phyloP scores from a whole-genome alignment of 2,888 invertebrate species.

The Rhaphigaster nebulosa region DNA sequence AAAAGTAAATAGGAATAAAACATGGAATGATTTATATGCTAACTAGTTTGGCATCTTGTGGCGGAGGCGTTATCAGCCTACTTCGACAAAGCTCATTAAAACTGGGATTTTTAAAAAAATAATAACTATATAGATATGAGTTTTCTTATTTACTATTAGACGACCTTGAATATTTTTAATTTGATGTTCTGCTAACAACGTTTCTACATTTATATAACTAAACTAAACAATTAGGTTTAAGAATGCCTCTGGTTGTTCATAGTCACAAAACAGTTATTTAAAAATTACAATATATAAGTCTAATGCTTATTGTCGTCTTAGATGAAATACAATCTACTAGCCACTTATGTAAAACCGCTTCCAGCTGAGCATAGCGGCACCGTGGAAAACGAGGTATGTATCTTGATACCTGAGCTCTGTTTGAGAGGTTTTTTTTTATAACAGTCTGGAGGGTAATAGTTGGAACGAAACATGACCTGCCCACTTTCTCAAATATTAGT shows the following conservation, averaged over 20 bases:
- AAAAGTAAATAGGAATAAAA: background rate
- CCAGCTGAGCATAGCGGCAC: background rate
- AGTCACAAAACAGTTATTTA: background rate
- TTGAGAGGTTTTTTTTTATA: background rate
- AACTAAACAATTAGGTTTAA: background rate
- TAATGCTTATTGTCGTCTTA: background rate
- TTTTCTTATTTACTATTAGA: background rate
- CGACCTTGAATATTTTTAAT: background rate
- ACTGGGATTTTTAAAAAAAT: background rate
- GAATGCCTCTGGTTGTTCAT: background rate
- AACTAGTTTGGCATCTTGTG: background rate
- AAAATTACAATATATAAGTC: background rate
- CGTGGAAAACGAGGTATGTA: background rate
- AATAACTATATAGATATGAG: background rate
- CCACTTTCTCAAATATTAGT: slow-evolving; percentile 1
- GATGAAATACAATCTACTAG: background rate
- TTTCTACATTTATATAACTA: background rate
- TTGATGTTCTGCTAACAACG: background rate
- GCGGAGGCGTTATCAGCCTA: background rate
- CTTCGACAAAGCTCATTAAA: background rate
- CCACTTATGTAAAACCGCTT: background rate
- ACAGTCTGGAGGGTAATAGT: background rate
- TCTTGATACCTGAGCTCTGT: slow-evolving; percentile 28
- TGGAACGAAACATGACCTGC: slow-evolving; percentile 15
- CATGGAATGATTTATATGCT: background rate